Percentiles rank a stretch among this genome's conserved stretches.
phyloP scores from a whole-genome alignment of 2,797 vertebrate genomes.

The Enteromius fasciolatus region DNA sequence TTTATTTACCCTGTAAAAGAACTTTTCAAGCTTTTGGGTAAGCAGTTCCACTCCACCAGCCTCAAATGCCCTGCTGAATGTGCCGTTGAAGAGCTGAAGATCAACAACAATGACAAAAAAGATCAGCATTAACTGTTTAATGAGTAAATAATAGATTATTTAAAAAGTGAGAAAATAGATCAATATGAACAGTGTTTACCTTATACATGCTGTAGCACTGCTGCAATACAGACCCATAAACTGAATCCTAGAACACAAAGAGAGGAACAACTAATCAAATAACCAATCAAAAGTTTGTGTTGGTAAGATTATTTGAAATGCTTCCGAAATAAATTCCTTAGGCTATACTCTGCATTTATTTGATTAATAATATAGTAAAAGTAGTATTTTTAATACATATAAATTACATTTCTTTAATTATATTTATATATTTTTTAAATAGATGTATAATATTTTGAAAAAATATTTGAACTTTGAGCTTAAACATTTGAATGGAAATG shows the following conservation, averaged over 20 bases:
- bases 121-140: not conserved
- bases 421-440: not conserved
- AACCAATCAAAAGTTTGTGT: not conserved
- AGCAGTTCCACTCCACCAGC: conserved; percentile 89
- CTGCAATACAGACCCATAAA: conserved; percentile 91
- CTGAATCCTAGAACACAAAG: conserved; percentile 84
- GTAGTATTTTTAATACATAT: not conserved
- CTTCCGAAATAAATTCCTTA: not conserved
- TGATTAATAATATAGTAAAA: not conserved
- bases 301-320: not conserved
- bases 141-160: not conserved
- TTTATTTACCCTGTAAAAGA: conserved; percentile 92
- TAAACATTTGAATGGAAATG: not conserved
- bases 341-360: not conserved
- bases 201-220: conserved; percentile 99
- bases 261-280: not conserved
- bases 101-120: conserved; percentile 30
- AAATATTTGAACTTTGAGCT: not conserved
- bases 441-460: not conserved
- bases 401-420: not conserved
- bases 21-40: conserved; percentile 94
- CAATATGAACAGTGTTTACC: conserved; percentile 70
- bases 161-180: not conserved
- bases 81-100: conserved; percentile 93
- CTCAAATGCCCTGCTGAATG: conserved; percentile 89